These are phyloP conservation scores for Fragum fragum DNA, from an alignment of 2,888 invertebrate genomes.

Conservation along the genomic window DNA sequence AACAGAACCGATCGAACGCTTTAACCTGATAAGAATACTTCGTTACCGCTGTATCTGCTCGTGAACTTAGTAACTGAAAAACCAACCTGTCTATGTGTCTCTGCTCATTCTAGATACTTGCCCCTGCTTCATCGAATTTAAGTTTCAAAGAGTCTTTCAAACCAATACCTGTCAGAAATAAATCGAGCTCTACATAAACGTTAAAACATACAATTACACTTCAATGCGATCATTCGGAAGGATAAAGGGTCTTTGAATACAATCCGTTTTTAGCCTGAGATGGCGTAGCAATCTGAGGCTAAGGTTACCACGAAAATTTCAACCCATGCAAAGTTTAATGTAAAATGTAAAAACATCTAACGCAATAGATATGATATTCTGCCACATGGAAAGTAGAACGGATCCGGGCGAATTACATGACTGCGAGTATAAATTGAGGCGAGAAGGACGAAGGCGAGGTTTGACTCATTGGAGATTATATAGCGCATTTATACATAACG, in stretches of 20 bases:
- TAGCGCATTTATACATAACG: too few relatives aligned
- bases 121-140: background rate
- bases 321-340: too few relatives aligned
- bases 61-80: background rate
- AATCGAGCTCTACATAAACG: background rate
- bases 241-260: background rate
- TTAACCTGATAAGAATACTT: background rate
- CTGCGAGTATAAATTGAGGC: too few relatives aligned
- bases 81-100: background rate
- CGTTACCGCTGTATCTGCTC: background rate
- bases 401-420: too few relatives aligned
- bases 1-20: background rate
- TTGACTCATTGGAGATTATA: too few relatives aligned
- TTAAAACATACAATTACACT: background rate
- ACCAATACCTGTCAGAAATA: conserved; percentile 22
- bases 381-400: too few relatives aligned
- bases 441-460: too few relatives aligned
- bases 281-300: too few relatives aligned
- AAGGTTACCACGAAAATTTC: too few relatives aligned
- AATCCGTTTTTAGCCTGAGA: background rate
- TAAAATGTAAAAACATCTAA: too few relatives aligned
- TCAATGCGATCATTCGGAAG: conserved; percentile 9
- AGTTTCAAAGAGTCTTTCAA: conserved; percentile 19
- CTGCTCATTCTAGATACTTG: background rate
- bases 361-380: too few relatives aligned